These are phyloP conservation scores for Clusia tigrina DNA, from an alignment of 2,888 invertebrate genomes.

Conservation along the genomic window DNA sequence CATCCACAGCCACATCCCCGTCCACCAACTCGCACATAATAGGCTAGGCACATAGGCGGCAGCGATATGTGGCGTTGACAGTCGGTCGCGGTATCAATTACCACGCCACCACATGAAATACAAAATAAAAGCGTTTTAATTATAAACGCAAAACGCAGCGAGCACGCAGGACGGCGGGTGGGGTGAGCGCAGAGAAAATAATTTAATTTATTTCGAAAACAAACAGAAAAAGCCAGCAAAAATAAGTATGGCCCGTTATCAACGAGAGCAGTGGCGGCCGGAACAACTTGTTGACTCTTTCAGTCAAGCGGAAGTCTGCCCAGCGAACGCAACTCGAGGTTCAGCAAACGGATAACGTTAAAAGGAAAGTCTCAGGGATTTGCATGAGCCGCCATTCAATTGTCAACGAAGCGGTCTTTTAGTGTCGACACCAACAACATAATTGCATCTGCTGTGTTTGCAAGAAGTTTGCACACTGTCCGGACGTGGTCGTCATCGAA, in stretches of 20 bases:
- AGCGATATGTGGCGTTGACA: not conserved
- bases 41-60: not conserved
- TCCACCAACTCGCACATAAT: no score
- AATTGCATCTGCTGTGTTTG: no score
- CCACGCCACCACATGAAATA: conserved; percentile 7
- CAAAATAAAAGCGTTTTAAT: conserved; percentile 1
- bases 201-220: conserved; percentile 10
- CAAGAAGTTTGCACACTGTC: no score
- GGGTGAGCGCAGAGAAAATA: not conserved
- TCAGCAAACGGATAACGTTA: not conserved
- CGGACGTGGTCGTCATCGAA: no score
- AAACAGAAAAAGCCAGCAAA: not conserved
- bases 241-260: conserved; percentile 3
- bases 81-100: conserved; percentile 3
- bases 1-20: no score
- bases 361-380: not conserved
- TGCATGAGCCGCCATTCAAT: no score
- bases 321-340: conserved; percentile 1
- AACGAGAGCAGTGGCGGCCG: not conserved
- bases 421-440: no score
- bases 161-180: not conserved
- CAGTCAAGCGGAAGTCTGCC: conserved; percentile 16
- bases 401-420: no score
- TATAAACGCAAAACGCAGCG: not conserved
- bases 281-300: conserved; percentile 22